A percentile compares a stretch with the other conserved stretches of the same genome.
Evolutionary conservation across 2,797 vertebrate species (phyloP).

Genomic region (Xiphorhynchus erythropygius): DNA sequence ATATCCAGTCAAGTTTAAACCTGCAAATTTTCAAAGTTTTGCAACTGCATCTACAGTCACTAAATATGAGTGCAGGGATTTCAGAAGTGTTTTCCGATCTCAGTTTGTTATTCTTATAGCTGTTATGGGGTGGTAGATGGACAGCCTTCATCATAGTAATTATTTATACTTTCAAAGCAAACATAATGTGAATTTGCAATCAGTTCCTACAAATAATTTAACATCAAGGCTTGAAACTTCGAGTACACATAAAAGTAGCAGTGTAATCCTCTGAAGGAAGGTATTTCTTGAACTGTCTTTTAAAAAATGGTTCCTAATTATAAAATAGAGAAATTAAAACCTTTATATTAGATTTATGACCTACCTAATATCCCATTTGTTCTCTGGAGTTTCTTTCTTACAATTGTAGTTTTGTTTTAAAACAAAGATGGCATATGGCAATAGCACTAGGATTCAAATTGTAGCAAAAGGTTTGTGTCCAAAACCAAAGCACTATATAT

Average conservation of each 20-base stretch:
- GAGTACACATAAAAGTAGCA: not conserved
- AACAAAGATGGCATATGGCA: not conserved
- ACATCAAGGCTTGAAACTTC: not conserved
- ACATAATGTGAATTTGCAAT: not conserved
- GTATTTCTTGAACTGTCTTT: not conserved
- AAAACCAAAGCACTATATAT: not conserved
- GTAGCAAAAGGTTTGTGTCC: not conserved
- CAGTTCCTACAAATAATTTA: not conserved
- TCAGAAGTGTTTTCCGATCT: not conserved
- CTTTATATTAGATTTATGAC: not conserved
- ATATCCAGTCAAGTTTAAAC: not conserved
- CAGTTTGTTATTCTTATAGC: not conserved
- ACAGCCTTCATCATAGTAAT: not conserved
- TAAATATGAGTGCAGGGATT: not conserved
- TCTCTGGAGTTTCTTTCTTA: not conserved
- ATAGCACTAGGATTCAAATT: not conserved
- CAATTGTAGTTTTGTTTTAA: not conserved
- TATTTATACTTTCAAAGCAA: not conserved
- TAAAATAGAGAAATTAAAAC: not conserved
- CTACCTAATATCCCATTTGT: not conserved
- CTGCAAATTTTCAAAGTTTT: not conserved
- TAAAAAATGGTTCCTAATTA: not conserved
- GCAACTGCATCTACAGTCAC: not conserved
- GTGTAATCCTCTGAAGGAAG: not conserved
- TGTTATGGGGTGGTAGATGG: not conserved